Conservation (phyloP, 2,113 vertebrate genomes). For the Cathartes aura region DNA sequence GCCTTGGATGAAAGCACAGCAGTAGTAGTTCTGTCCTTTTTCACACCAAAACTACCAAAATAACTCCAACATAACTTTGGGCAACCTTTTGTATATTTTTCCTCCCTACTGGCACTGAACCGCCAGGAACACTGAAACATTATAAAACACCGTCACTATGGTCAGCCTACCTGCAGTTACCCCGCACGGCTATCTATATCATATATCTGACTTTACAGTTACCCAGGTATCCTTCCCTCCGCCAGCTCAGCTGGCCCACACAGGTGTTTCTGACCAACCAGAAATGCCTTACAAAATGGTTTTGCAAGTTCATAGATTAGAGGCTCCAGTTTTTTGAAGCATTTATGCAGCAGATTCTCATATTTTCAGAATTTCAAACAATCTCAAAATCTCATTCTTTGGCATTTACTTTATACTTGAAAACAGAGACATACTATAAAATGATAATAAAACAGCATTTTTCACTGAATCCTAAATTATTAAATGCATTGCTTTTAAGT, state of each 20-base stretch:
- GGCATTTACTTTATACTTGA: not conserved
- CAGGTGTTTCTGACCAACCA: not conserved
- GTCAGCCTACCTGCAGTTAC: not conserved
- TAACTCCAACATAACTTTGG: not conserved
- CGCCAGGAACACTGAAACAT: not conserved
- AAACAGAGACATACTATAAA: not conserved
- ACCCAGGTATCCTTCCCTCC: not conserved
- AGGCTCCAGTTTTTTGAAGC: not conserved
- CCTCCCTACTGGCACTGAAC: not conserved
- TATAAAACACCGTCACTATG: not conserved
- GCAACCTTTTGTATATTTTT: not conserved
- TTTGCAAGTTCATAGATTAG: not conserved
- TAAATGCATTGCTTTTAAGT: not conserved
- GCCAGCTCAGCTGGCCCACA: not conserved
- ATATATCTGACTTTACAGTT: not conserved
- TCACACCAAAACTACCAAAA: not conserved
- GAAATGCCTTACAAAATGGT: not conserved
- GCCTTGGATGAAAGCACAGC: not conserved
- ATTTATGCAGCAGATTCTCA: not conserved
- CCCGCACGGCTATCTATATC: accelerated
- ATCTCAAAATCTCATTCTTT: not conserved
- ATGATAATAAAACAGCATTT: not conserved
- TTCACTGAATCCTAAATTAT: not conserved
- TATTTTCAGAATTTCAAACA: not conserved
- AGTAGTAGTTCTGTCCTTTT: not conserved